These are phyloP conservation scores for Geotrypetes seraphini DNA, from an alignment of 2,797 vertebrate genomes.

Conservation along the genomic window DNA sequence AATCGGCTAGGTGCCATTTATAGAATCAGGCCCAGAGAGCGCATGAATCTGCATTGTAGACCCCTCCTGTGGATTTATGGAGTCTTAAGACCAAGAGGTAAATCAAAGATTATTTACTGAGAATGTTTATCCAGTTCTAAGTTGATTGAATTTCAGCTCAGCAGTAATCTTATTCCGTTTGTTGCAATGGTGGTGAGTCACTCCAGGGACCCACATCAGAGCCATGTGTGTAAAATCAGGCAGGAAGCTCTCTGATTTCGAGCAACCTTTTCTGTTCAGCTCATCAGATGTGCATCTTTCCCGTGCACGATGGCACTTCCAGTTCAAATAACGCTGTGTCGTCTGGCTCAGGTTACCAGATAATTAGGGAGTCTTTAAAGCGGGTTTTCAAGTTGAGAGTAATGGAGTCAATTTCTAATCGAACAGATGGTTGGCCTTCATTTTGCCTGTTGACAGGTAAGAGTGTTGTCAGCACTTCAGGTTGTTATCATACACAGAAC, in stretches of 20 bases:
- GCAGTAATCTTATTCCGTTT: constrained; percentile 3
- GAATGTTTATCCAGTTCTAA: not conserved
- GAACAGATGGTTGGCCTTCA: constrained; percentile 85
- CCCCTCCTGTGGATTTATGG: too few species aligned
- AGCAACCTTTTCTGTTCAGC: constrained; percentile 22
- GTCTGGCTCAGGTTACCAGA: constrained; percentile 43
- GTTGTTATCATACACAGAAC: constrained; percentile 78
- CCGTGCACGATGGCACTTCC: constrained; percentile 6
- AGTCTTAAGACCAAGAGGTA: too few species aligned
- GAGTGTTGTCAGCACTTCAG: constrained; percentile 77
- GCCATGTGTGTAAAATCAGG: not conserved
- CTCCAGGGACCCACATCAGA: constrained; percentile 13
- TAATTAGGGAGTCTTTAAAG: constrained; percentile 53
- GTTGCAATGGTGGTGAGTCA: not conserved
- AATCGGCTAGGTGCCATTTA: too few species aligned
- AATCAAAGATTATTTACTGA: not conserved
- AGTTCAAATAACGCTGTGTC: constrained; percentile 37
- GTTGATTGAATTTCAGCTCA: constrained; percentile 4
- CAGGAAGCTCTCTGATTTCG: constrained; percentile 10
- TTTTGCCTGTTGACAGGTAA: constrained; percentile 88
- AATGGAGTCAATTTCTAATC: constrained; percentile 71
- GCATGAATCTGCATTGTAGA: too few species aligned
- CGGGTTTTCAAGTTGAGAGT: constrained; percentile 56
- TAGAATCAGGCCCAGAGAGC: too few species aligned
- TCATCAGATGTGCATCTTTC: constrained; percentile 33